A percentile compares a stretch with the other conserved stretches of the same genome.
Conservation (phyloP, 2,888 invertebrate species). For the Aspidapion aeneum region DNA sequence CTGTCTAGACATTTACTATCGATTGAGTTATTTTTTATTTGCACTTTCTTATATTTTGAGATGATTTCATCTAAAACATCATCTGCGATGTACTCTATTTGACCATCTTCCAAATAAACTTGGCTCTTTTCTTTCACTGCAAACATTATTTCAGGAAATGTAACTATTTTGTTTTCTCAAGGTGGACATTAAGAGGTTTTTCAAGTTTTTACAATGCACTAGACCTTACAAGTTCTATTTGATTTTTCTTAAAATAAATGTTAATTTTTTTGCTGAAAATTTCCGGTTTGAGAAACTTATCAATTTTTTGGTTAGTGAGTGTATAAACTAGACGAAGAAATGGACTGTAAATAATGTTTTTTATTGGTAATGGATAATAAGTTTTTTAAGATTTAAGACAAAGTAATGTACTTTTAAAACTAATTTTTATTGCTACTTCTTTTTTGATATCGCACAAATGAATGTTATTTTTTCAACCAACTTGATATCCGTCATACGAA, state of each 20-base stretch:
- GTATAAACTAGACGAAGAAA: no score
- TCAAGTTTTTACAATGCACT: constrained; percentile 22
- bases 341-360: no score
- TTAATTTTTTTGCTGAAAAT: constrained; percentile 14
- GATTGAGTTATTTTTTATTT: constrained; percentile 31
- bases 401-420: no score
- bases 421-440: no score
- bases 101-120: constrained; percentile 30
- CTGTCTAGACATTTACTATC: constrained; percentile 32
- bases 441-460: no score
- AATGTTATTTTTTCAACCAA: no score
- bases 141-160: constrained; percentile 22
- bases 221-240: constrained; percentile 25
- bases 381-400: no score
- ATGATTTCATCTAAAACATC: constrained; percentile 29
- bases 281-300: constrained; percentile 23
- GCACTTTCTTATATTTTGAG: constrained; percentile 23
- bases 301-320: no score
- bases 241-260: constrained; percentile 29
- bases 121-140: constrained; percentile 26
- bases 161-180: constrained; percentile 32
- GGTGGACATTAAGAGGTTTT: constrained; percentile 28
- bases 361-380: no score
- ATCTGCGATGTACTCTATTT: constrained; percentile 29
- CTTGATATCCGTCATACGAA: no score